Evolutionary conservation across 64 coral and sea anemone species (phyloP).

Genomic region (Montipora foliosa): DNA sequence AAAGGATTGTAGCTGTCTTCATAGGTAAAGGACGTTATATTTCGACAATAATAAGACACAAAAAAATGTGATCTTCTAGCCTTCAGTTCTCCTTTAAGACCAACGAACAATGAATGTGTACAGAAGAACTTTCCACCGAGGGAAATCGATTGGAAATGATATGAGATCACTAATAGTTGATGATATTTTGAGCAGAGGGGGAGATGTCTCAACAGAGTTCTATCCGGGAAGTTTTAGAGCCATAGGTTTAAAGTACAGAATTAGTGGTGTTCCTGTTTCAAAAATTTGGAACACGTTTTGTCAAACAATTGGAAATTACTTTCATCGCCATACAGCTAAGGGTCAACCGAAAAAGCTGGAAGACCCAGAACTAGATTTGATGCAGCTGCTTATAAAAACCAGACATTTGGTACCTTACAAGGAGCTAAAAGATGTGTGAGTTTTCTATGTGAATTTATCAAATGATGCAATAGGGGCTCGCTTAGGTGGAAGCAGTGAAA

Average conservation of each 20-base stretch:
- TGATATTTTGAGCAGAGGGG: neutral
- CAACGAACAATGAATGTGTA: neutral
- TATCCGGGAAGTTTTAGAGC: neutral
- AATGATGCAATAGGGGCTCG: too few relatives aligned
- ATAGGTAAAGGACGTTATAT: too few relatives aligned
- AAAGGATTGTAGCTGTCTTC: too few relatives aligned
- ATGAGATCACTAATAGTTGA: neutral
- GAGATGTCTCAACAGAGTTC: neutral
- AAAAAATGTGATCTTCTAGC: too few relatives aligned
- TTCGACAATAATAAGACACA: too few relatives aligned
- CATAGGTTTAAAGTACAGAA: neutral
- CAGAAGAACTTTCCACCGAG: neutral
- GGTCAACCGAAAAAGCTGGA: constrained; percentile 3
- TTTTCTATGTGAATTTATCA: too few relatives aligned
- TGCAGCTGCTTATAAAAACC: constrained; percentile 9
- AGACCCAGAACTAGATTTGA: constrained; percentile 33
- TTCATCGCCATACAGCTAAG: neutral
- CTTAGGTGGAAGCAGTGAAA: too few relatives aligned
- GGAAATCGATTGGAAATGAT: neutral
- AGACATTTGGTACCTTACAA: constrained; percentile 18
- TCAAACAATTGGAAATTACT: neutral
- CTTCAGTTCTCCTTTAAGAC: too few relatives aligned
- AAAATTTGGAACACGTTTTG: neutral
- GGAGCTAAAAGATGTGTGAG: neutral
- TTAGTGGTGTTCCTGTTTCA: neutral